Percentiles rank a stretch among this genome's conserved stretches.
Conservation (phyloP, 2,888 invertebrate genomes). For the Hydrotaea diabolus region DNA sequence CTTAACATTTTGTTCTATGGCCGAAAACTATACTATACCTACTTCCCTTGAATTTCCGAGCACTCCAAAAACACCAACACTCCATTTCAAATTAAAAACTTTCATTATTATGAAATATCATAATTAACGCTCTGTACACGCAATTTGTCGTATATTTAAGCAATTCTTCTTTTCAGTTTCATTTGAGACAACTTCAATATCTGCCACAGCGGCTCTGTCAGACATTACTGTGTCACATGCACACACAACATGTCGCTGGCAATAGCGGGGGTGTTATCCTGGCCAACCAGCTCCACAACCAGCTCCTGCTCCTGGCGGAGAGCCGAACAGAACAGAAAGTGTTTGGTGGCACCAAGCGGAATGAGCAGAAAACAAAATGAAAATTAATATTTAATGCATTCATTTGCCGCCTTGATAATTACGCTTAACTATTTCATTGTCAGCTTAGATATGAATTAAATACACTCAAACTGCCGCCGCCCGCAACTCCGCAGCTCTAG, state of each 20-base stretch:
- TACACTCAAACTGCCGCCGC: constrained; percentile 54
- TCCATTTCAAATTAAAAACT: constrained; percentile 60
- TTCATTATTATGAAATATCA: constrained; percentile 57
- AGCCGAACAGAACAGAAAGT: background rate
- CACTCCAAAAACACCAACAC: constrained; percentile 13
- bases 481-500: background rate
- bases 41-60: background rate
- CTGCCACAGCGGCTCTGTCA: background rate
- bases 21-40: too few species aligned
- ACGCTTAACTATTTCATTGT: constrained; percentile 76
- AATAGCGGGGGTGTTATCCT: too few species aligned
- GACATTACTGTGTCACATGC: constrained; percentile 25
- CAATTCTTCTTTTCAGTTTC: constrained; percentile 7
- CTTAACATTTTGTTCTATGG: too few species aligned
- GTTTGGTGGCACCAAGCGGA: background rate
- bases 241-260: background rate
- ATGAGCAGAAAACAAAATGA: constrained; percentile 37
- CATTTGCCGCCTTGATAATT: constrained; percentile 73
- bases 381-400: constrained; percentile 73
- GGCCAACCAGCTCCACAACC: background rate
- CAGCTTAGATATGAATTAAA: constrained; percentile 71
- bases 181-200: constrained; percentile 14
- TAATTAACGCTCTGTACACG: constrained; percentile 36
- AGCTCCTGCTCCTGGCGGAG: too few species aligned
- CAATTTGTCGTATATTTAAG: background rate